Evolutionary conservation across 2,113 vertebrate genomes (phyloP), one percentile per base, ranked within the genome.

Genomic region (Oriolus oriolus): DNA sequence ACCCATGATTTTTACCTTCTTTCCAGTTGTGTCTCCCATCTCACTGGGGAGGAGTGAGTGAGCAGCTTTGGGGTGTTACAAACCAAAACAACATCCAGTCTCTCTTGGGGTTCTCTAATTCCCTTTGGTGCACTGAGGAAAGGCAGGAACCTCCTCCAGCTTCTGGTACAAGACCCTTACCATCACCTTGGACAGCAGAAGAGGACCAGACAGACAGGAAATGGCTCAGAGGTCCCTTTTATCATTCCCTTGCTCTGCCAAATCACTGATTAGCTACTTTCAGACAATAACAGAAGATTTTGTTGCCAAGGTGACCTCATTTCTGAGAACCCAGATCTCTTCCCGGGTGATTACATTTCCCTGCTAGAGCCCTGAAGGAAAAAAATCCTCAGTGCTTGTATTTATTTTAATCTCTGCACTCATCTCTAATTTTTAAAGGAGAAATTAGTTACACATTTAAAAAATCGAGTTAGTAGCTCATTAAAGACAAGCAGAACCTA

Each of bases 251-350:
- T 61, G 27, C 63, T 90, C 83, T 84, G 88, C 59, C 88, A 94
- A 93, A 93, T 74, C 79, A 81, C 83, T 81, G 90, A 95, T 92
- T 84, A 92, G 95, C 68, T 84, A 57, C 64, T 94, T 94, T 90
- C 76, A 93, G 86, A 95, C 47, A 95, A 81, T 77, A 93, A 73
- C 8, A 93, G 47, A 76, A 83, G 68, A 95, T 84, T 90, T 81
- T 89, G 93, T 95, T 95, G 86, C 94, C 93, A 95, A 97, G 95
- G 95, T 95, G 95, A 97, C 79, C 89, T 92, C 56, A 61, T 84
- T 95, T 95, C 79, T 90, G 60, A 93, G 89, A 96, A 47, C 30
- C 47, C 35, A 92, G 86, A 78, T 80, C 64, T 74, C 73, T 78
- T 96, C 56, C 84, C 44, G 10, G 37, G 47, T 86, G 86, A 95